A percentile compares a stretch with the other conserved stretches of the same genome.
Evolutionary conservation across 1,140 invertebrate genomes (phyloP).

Genomic region (Zaprionus capensis): DNA sequence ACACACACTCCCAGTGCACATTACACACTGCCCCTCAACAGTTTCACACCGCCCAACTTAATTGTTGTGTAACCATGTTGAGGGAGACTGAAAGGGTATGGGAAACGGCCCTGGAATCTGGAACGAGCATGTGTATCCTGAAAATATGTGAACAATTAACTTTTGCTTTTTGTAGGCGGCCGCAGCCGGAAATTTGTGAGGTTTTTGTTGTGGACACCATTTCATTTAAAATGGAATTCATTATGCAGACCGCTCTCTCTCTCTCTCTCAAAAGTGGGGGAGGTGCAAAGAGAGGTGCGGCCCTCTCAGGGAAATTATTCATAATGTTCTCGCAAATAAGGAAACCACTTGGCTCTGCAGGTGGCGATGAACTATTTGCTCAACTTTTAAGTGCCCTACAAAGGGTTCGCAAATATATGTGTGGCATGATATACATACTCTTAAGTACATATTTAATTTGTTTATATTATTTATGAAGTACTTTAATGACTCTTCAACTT

Average conservation of each 20-base stretch:
- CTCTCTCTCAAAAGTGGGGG: not conserved
- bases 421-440: not conserved
- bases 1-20: not conserved
- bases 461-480: not conserved
- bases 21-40: conserved; percentile 1
- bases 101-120: not conserved
- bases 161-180: conserved; percentile 49
- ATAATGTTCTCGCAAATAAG: conserved; percentile 36
- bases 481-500: not conserved
- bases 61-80: conserved; percentile 42
- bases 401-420: not conserved
- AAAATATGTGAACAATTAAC: conserved; percentile 68
- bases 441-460: not conserved
- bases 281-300: conserved; percentile 2
- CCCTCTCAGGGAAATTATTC: conserved; percentile 23
- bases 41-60: conserved; percentile 21
- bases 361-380: conserved; percentile 12
- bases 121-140: conserved; percentile 48
- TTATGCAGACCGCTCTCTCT: conserved; percentile 26
- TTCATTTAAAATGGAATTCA: conserved; percentile 53
- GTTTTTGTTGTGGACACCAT: conserved; percentile 51
- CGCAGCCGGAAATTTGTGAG: conserved; percentile 42
- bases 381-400: not conserved
- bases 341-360: conserved; percentile 8
- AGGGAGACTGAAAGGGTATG: not conserved